phyloP scores from a whole-genome alignment of 2,113 vertebrate species.

The Tympanuchus pallidicinctus region DNA sequence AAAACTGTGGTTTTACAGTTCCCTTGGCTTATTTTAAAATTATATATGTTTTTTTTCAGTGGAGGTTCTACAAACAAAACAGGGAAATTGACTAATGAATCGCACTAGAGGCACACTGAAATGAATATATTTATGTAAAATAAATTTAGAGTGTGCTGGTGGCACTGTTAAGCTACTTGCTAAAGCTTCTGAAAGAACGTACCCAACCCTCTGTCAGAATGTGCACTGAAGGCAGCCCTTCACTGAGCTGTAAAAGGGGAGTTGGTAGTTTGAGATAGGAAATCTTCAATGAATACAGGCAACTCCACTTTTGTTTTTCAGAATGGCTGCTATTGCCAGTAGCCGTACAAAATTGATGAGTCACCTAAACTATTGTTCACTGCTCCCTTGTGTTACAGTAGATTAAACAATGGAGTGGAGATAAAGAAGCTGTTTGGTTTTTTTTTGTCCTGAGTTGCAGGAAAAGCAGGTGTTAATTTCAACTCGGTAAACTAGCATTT shows the following conservation, averaged over 20 bases:
- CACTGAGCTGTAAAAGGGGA: background rate
- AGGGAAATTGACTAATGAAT: background rate
- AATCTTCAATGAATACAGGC: background rate
- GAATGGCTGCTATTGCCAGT: background rate
- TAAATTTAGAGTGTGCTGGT: background rate
- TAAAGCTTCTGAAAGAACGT: background rate
- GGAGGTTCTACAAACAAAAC: background rate
- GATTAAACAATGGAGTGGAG: background rate
- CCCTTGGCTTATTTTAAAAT: background rate
- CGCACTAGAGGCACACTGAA: background rate
- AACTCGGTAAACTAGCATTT: background rate
- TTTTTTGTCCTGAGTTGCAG: background rate
- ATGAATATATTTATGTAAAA: background rate
- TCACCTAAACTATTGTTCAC: background rate
- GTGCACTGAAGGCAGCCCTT: background rate
- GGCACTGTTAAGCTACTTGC: background rate
- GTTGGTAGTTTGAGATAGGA: background rate
- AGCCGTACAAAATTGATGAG: background rate
- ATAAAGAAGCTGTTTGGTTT: background rate
- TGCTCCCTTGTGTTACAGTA: background rate
- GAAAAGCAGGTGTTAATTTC: background rate
- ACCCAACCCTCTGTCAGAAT: background rate
- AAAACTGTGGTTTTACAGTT: conserved; percentile 1
- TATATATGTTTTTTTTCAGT: conserved; percentile 10
- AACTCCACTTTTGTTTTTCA: background rate